Base-by-base conservation (phyloP, 2,113 vertebrate genomes). In the Lepus europaeus region DNA sequence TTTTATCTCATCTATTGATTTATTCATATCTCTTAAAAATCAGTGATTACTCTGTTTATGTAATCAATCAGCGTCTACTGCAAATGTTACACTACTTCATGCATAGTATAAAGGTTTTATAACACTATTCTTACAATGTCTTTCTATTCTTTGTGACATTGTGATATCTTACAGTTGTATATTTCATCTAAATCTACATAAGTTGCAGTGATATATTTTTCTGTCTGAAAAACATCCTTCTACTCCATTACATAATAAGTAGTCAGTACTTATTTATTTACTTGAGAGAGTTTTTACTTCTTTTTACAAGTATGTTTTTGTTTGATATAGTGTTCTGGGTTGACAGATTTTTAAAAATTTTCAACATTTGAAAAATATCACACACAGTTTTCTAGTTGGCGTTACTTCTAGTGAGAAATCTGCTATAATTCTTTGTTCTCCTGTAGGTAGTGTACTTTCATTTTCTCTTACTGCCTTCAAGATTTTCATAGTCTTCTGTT, bases 251-350 rank as follows among this genome's bases (percentile, higher is more conserved):
- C 45, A 45, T 45, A 45, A 45, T 45, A 45, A 45, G 45, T 45
- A 45, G 45, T 45, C 45, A 45, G 45, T 45, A 45, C 45, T 45
- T 80, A 89, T 39, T 96, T 89, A 89, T 33, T 74, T 91, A 93
- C 56, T 36, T 79, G 36, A 79, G 56, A 53, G 6, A 66, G 39
- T 79, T 11, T 90, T 83, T 56, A 29, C 45, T 66, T 90, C 11
- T 36, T 53, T 82, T 83, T 87, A 31, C 49, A 92, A 95, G 59
- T 56, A 80, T 45, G 20, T 80, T 76, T 92, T 92, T 89, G 2
- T 66, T 73, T 68, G 23, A 9, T 33, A 27, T 39, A 45, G 39
- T 77, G 82, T 77, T 87, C 49, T 78, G 25, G 4, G 36, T 56
- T 91, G 56, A 78, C 31, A 49, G 56, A 20, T 10, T 61, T 63